Percentiles rank a stretch among this genome's conserved stretches.
Conservation (phyloP, 2,113 vertebrate species). For the Saccopteryx bilineata region DNA sequence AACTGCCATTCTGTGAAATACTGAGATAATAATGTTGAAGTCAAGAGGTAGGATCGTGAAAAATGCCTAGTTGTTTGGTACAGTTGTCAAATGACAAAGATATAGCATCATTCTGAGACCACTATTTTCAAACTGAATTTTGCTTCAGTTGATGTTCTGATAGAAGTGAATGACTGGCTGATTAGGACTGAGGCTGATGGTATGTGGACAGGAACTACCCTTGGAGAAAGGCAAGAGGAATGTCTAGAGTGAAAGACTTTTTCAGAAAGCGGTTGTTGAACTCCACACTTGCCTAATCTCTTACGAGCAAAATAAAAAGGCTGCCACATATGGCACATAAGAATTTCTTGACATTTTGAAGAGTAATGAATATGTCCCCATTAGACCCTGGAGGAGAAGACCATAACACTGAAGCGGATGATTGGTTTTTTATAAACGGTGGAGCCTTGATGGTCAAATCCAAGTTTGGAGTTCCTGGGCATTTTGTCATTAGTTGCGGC, state of each 20-base stretch:
- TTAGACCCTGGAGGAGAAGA: neutral
- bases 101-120: neutral
- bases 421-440: neutral
- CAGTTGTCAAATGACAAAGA: neutral
- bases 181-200: rapidly evolving
- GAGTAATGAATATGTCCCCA: neutral
- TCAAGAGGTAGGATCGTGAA: neutral
- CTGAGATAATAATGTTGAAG: neutral
- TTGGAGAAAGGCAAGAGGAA: rapidly evolving
- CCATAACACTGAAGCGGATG: neutral
- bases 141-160: neutral
- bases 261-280: neutral
- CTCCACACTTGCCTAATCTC: neutral
- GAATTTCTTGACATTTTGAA: neutral
- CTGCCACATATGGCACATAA: neutral
- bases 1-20: neutral
- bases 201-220: rapidly evolving
- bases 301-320: neutral
- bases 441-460: neutral
- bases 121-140: neutral
- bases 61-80: neutral
- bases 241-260: neutral
- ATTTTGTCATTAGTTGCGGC: neutral
- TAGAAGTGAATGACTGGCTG: neutral
- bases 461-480: neutral